Conservation (phyloP, 2,888 invertebrate species). For the Aphrophora alni region DNA sequence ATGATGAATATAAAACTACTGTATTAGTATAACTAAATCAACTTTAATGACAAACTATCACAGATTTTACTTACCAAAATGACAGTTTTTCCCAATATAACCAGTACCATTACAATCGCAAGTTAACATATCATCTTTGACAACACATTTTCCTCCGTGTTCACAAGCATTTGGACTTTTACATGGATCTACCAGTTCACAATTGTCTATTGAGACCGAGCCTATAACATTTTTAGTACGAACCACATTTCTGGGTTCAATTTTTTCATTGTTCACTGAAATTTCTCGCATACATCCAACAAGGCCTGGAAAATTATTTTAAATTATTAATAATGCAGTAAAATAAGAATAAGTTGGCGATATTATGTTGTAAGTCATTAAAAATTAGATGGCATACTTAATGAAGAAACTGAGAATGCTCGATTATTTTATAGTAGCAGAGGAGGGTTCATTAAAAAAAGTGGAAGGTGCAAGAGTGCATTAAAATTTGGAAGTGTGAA, state of each 20-base stretch:
- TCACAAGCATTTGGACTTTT: slow-evolving; percentile 90
- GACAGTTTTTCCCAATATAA: slow-evolving; percentile 93
- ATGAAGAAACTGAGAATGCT: too few relatives aligned
- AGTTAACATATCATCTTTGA: slow-evolving; percentile 83
- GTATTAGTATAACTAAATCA: too few relatives aligned
- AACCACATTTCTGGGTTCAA: slow-evolving; percentile 82
- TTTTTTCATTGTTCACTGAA: slow-evolving; percentile 77
- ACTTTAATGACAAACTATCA: too few relatives aligned
- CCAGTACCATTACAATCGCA: slow-evolving; percentile 92
- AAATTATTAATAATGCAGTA: background rate
- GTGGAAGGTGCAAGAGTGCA: too few relatives aligned
- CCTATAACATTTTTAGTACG: slow-evolving; percentile 85
- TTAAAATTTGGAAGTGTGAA: too few relatives aligned
- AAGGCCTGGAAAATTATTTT: slow-evolving; percentile 64
- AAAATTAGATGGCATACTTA: too few relatives aligned
- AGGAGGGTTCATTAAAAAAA: too few relatives aligned
- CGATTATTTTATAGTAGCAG: too few relatives aligned
- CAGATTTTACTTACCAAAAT: slow-evolving; percentile 73
- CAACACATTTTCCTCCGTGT: slow-evolving; percentile 89
- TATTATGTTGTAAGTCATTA: too few relatives aligned
- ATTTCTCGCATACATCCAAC: slow-evolving; percentile 93
- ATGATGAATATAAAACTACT: too few relatives aligned
- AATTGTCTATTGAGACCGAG: slow-evolving; percentile 89
- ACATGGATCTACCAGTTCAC: slow-evolving; percentile 88
- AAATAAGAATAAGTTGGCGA: too few relatives aligned